Conservation (phyloP, 1,140 invertebrate genomes). For the Hylyphantes graminicola region DNA sequence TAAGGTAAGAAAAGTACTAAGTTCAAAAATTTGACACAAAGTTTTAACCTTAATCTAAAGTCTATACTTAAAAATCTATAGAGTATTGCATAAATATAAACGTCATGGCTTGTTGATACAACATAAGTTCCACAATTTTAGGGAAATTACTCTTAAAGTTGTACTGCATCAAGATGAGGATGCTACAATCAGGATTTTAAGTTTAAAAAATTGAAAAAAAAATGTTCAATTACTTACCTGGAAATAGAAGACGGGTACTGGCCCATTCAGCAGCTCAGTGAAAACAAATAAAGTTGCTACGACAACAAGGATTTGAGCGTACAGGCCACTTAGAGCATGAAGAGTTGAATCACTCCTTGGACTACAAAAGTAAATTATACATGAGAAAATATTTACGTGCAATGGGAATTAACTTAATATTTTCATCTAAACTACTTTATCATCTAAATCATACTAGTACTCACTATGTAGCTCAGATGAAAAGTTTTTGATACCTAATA, state of each 20-base stretch:
- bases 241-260: conserved; percentile 73
- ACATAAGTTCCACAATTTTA: too few species aligned
- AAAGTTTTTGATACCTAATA: background rate
- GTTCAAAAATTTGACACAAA: too few species aligned
- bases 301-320: conserved; percentile 74
- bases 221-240: conserved; percentile 70
- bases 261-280: conserved; percentile 75
- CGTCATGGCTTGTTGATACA: too few species aligned
- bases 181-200: too few species aligned
- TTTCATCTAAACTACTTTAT: background rate
- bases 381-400: background rate
- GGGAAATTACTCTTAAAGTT: too few species aligned
- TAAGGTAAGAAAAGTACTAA: too few species aligned
- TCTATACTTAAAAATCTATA: too few species aligned
- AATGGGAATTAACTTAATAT: background rate
- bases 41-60: too few species aligned
- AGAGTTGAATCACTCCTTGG: conserved; percentile 33
- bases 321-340: conserved; percentile 68
- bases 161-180: too few species aligned
- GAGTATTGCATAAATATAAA: too few species aligned
- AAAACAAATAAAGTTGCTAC: conserved; percentile 74
- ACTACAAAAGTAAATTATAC: conserved; percentile 14
- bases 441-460: background rate
- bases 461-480: background rate
- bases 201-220: background rate